Conservation (phyloP, 2,797 vertebrate species). For the Loris lydekkerianus region DNA sequence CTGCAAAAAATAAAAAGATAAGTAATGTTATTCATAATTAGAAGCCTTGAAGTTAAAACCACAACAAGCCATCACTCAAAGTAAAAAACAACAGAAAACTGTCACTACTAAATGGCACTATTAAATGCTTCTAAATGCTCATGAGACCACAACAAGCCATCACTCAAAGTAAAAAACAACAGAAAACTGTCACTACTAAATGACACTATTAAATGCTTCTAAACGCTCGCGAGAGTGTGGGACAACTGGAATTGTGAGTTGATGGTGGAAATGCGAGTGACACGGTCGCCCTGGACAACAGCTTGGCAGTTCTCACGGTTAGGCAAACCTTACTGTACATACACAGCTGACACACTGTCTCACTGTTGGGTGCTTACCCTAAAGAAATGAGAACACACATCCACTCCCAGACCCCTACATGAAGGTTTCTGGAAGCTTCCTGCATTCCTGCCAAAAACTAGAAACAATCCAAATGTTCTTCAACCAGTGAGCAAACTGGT, state of each 20-base stretch:
- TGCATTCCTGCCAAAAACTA: background rate
- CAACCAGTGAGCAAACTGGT: background rate
- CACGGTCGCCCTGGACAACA: background rate
- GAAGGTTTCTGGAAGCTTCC: background rate
- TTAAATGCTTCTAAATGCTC: background rate
- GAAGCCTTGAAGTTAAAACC: background rate
- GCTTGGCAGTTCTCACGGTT: background rate
- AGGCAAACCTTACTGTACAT: background rate
- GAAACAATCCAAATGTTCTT: background rate
- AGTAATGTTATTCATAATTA: background rate
- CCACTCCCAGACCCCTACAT: background rate
- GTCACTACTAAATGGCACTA: too few relatives aligned
- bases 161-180: background rate
- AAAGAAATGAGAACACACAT: background rate
- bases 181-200: background rate
- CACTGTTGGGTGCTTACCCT: background rate
- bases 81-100: background rate
- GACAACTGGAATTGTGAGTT: too few relatives aligned
- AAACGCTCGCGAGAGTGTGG: background rate
- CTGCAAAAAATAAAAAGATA: too few relatives aligned
- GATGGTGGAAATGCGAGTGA: background rate
- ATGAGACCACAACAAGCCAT: too few relatives aligned
- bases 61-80: background rate
- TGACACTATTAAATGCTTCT: background rate
- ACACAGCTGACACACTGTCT: background rate